Conservation (phyloP, 2,888 invertebrate genomes). For the Diloba caeruleocephala region DNA sequence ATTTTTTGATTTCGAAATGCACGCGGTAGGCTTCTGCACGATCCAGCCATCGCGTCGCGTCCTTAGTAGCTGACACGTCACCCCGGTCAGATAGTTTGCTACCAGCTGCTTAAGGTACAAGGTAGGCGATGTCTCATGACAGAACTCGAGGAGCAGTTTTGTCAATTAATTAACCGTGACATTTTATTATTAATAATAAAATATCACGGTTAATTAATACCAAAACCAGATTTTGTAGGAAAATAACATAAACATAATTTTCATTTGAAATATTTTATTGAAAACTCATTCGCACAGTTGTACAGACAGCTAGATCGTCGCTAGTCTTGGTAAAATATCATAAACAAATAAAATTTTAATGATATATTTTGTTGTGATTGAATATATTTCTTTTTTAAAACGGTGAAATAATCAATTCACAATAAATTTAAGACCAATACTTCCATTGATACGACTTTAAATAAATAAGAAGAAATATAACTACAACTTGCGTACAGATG, state of each 20-base stretch:
- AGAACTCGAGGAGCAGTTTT: too few species aligned
- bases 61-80: too few species aligned
- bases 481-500: constrained; percentile 85
- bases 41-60: too few species aligned
- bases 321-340: constrained; percentile 77
- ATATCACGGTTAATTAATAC: too few species aligned
- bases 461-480: constrained; percentile 87
- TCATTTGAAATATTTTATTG: constrained; percentile 85
- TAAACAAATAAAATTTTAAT: constrained; percentile 71
- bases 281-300: constrained; percentile 83
- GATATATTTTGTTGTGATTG: constrained; percentile 63
- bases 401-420: constrained; percentile 66
- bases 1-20: too few species aligned
- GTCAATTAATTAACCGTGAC: too few species aligned
- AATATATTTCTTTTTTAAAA: constrained; percentile 63
- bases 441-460: constrained; percentile 84
- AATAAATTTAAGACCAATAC: constrained; percentile 69
- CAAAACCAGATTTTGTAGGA: too few species aligned
- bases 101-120: too few species aligned
- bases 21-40: too few species aligned
- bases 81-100: too few species aligned
- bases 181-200: too few species aligned
- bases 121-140: too few species aligned
- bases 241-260: constrained; percentile 36
- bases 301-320: constrained; percentile 78